Percentiles rank a stretch among this genome's conserved stretches.
These are phyloP conservation scores for Bungarus multicinctus DNA, from an alignment of 2,113 vertebrate genomes.

Conservation along the genomic window DNA sequence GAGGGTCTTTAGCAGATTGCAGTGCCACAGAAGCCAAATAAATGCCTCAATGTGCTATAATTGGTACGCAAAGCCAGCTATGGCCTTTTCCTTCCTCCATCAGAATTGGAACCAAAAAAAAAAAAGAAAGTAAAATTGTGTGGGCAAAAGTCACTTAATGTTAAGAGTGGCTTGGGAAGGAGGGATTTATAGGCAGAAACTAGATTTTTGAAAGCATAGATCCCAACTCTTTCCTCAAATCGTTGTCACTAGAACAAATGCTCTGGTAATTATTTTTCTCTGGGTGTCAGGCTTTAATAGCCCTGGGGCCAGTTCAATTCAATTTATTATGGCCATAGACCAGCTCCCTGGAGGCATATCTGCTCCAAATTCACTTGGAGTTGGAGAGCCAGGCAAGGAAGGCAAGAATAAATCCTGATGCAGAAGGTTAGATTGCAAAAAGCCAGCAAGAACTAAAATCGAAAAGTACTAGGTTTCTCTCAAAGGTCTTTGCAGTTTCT, in stretches of 20 bases:
- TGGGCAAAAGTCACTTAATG: neutral
- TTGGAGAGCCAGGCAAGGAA: neutral
- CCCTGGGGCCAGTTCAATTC: neutral
- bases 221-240: neutral
- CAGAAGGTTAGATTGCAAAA: neutral
- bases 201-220: neutral
- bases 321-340: neutral
- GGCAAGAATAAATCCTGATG: neutral
- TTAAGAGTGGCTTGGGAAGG: neutral
- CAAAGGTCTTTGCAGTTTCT: too few relatives aligned
- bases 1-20: neutral
- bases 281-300: neutral
- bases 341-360: neutral
- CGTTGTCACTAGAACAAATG: too few relatives aligned
- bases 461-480: neutral
- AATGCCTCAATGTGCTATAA: neutral
- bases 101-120: neutral
- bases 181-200: neutral
- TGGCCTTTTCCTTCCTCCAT: neutral
- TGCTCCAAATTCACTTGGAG: neutral
- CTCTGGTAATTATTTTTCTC: neutral
- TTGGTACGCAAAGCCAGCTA: neutral
- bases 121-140: neutral
- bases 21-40: neutral
- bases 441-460: neutral